Evolutionary conservation across 2,113 vertebrate genomes (phyloP).

Genomic region (Eulemur rufifrons): DNA sequence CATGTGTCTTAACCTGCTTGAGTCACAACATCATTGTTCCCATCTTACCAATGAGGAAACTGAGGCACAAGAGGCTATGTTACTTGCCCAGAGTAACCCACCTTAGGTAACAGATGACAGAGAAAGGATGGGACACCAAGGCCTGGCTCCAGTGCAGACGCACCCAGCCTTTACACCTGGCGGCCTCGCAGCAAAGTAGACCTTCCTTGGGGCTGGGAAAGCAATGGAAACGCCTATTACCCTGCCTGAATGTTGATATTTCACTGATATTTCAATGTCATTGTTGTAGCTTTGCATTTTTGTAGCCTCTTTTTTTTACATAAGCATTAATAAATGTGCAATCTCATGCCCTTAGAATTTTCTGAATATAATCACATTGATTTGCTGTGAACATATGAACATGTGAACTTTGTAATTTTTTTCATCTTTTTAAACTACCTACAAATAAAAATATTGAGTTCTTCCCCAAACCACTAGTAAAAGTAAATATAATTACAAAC

Average conservation of each 20-base stretch:
- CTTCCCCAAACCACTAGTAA: neutral
- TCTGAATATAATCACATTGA: neutral
- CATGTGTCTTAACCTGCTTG: neutral
- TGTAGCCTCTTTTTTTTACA: neutral
- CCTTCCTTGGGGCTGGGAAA: neutral
- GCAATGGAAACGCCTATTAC: neutral
- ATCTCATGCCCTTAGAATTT: neutral
- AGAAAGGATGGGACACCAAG: neutral
- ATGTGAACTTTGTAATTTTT: neutral
- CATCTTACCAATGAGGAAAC: neutral
- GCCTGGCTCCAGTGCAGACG: neutral
- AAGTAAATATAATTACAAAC: constrained; percentile 31
- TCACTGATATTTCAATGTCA: neutral
- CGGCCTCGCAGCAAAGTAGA: neutral
- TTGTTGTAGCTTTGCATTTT: neutral
- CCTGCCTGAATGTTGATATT: neutral
- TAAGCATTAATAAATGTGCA: neutral
- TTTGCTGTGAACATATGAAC: neutral
- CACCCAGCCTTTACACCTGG: accelerated
- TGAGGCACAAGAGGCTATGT: neutral
- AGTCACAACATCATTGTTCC: neutral
- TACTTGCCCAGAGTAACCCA: neutral
- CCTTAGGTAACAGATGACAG: neutral
- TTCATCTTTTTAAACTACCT: neutral
- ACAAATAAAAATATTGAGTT: neutral